These are phyloP conservation scores for Poicephalus meyeri DNA, from an alignment of 2,113 vertebrate genomes.

Conservation along the genomic window DNA sequence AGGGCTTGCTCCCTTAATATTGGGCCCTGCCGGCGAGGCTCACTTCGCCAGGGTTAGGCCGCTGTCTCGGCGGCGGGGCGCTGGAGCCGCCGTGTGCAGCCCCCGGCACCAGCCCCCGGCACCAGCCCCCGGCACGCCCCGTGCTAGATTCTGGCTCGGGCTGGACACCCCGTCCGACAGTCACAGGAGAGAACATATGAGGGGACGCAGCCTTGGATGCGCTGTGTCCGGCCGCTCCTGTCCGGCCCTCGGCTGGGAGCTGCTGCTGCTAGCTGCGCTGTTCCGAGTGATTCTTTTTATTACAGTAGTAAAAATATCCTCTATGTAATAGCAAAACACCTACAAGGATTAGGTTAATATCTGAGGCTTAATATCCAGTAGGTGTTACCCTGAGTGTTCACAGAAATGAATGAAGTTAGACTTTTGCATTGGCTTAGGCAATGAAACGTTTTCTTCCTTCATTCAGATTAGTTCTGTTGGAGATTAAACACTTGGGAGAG, in stretches of 20 bases:
- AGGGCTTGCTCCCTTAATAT: accelerated
- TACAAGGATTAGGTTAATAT: neutral
- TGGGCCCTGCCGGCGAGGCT: neutral
- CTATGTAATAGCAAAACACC: neutral
- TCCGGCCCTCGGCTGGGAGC: neutral
- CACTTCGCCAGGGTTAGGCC: neutral
- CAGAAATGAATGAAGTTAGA: neutral
- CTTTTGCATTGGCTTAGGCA: neutral
- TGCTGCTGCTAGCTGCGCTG: neutral
- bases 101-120: no score
- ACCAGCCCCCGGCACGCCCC: no score
- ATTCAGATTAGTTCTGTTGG: slow-evolving; percentile 13
- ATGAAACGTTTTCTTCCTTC: neutral
- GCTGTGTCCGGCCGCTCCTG: accelerated
- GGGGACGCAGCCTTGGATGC: neutral
- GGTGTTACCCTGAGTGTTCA: accelerated
- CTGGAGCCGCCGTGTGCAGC: neutral
- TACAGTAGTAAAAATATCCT: neutral
- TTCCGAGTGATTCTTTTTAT: accelerated
- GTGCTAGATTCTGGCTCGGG: neutral
- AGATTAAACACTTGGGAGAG: slow-evolving; percentile 7
- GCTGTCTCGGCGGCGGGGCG: no score
- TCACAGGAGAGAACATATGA: neutral
- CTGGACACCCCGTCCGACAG: neutral
- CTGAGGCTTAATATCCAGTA: neutral